Conservation (phyloP, 2,113 vertebrate genomes). For the Daboia siamensis region DNA sequence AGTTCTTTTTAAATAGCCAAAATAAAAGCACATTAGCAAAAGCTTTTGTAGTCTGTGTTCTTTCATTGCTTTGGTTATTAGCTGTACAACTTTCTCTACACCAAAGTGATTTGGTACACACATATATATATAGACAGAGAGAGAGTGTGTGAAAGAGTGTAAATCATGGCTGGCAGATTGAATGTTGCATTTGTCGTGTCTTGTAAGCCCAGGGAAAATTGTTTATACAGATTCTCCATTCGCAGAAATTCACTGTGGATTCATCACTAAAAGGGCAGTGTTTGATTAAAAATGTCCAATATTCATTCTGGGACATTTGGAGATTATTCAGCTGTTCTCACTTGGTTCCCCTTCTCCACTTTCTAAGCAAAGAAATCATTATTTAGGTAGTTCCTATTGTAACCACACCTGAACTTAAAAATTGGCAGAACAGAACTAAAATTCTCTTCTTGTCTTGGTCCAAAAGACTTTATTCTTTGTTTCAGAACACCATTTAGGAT, state of each 20-base stretch:
- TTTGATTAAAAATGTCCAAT: slow-evolving; percentile 5
- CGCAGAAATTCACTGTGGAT: not conserved
- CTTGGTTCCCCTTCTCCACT: not conserved
- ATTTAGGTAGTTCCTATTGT: not conserved
- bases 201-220: not conserved
- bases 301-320: not conserved
- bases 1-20: not conserved
- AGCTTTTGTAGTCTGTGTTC: not conserved
- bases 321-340: not conserved
- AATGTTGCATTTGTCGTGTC: not conserved
- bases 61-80: not conserved
- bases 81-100: not conserved
- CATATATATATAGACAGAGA: not conserved
- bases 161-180: not conserved
- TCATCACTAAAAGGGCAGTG: slow-evolving; percentile 21
- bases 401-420: not conserved
- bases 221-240: not conserved
- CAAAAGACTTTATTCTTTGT: not conserved
- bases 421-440: not conserved
- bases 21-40: not conserved
- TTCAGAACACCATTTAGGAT: not conserved
- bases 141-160: not conserved
- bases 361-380: not conserved
- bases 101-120: not conserved
- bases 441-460: not conserved